Conservation (phyloP, 2,113 vertebrate genomes). For the Lamprologus callipterus region DNA sequence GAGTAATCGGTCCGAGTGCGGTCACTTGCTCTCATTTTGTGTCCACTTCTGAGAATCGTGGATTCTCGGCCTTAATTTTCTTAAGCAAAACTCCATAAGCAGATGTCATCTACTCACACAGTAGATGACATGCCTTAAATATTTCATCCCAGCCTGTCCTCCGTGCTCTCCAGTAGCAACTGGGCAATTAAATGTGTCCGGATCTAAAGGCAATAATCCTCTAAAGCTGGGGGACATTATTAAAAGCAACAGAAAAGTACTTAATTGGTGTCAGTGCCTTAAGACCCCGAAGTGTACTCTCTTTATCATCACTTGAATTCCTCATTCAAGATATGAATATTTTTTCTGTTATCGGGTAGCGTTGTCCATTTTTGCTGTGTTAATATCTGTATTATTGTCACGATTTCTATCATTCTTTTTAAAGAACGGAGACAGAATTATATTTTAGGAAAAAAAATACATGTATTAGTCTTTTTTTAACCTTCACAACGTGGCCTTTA, state of each 20-base stretch:
- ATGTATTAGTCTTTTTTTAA: conserved; percentile 16
- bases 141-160: not conserved
- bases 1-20: not conserved
- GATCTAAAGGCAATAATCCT: not conserved
- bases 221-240: not conserved
- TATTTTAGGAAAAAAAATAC: conserved; percentile 33
- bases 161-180: not conserved
- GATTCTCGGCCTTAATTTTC: not conserved
- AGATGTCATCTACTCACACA: not conserved
- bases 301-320: conserved; percentile 29
- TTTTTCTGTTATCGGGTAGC: not conserved
- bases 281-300: not conserved
- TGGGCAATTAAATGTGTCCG: not conserved
- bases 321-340: conserved; percentile 9
- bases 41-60: not conserved
- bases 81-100: not conserved
- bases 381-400: not conserved
- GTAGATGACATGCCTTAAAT: conserved; percentile 20
- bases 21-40: not conserved
- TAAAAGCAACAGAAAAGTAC: conserved; percentile 54
- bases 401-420: conserved; percentile 18
- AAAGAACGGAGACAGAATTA: not conserved
- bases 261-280: conserved; percentile 60
- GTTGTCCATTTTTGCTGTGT: not conserved
- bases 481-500: conserved; percentile 45